These are phyloP conservation scores for Cephus pulcher DNA, from an alignment of 2,888 invertebrate genomes.

Conservation along the genomic window DNA sequence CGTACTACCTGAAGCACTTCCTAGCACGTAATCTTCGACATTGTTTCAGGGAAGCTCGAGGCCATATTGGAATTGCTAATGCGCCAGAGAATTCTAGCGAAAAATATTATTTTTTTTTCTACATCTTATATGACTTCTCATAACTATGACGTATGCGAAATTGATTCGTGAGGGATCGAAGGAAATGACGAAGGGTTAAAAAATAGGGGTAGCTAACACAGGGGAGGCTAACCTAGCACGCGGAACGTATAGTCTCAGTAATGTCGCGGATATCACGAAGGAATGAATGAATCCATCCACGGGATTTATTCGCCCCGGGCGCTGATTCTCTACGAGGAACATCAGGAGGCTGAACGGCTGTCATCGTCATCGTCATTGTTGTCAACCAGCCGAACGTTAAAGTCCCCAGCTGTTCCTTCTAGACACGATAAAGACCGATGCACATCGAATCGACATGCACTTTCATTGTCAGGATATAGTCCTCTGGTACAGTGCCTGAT, in stretches of 20 bases:
- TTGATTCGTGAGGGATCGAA: neutral
- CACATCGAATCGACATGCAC: slow-evolving; percentile 1
- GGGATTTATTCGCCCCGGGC: neutral
- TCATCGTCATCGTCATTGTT: slow-evolving; percentile 52
- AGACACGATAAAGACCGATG: slow-evolving; percentile 1
- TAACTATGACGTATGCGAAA: neutral
- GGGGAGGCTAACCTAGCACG: neutral
- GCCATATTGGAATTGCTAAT: slow-evolving; percentile 61
- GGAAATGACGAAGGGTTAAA: neutral
- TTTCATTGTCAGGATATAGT: neutral
- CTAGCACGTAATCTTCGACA: slow-evolving; percentile 57
- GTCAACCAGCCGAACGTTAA: slow-evolving; percentile 44
- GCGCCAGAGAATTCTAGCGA: neutral
- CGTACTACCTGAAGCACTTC: slow-evolving; percentile 18
- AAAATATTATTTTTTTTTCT: neutral
- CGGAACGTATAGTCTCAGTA: neutral
- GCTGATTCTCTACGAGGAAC: neutral
- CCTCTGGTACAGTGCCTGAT: neutral
- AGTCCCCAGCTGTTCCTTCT: neutral
- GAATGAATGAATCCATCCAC: slow-evolving; percentile 1
- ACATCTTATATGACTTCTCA: neutral
- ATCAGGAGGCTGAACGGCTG: slow-evolving; percentile 40
- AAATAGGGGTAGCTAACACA: neutral
- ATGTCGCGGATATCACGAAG: neutral
- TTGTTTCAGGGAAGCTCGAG: slow-evolving; percentile 56